Base-by-base conservation (phyloP, 2,797 vertebrate genomes). In the Danio albolineatus region DNA sequence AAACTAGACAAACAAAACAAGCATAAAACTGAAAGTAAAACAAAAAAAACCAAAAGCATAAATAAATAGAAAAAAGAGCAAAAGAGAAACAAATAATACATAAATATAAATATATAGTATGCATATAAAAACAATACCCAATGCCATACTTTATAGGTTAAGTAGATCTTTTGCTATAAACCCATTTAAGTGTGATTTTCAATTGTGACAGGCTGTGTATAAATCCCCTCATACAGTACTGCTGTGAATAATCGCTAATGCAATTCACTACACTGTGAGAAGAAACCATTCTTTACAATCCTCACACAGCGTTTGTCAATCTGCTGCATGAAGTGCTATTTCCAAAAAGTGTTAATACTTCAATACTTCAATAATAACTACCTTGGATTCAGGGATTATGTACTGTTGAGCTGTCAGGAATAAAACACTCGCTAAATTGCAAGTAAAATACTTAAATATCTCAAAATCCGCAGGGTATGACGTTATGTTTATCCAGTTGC, bases 381-480 rank as follows among this genome's bases (percentile, higher is more conserved):
- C n/a, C 17, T 16, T 46, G 43, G 13, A 59, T 73, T 13, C 70
- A 72, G 17, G 70, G 53, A 73, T 73, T 43, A 59, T 36, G 41
- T 9, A 46, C 2, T 4, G 14, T 16, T 73, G 9, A 9, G 54
- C 21, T 73, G 13, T 9, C 56, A 21, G 28, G 19, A 13, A 21
- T 56, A 56, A 21, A 19, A n/a, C 14, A 1, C 51, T 72, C 21
- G 38, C 10, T 14, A 72, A 57, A 72, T 43, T 16, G 49, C 36
- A 71, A 38, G 36, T 51, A 17, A 53, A 14, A 44, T 16, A 59
- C 21, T 56, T 7, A 59, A 54, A 44, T 10, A 59, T 7, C 36
- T 28, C 19, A 6, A 67, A 36, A 67, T 49, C 13, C 43, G 9
- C 44, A 49, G 13, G 13, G 13, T 10, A 51, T 51, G 12, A 62